Percentiles rank a stretch among this genome's conserved stretches.
phyloP scores from a whole-genome alignment of 2,888 invertebrate genomes.

The Drosophila anomalata region DNA sequence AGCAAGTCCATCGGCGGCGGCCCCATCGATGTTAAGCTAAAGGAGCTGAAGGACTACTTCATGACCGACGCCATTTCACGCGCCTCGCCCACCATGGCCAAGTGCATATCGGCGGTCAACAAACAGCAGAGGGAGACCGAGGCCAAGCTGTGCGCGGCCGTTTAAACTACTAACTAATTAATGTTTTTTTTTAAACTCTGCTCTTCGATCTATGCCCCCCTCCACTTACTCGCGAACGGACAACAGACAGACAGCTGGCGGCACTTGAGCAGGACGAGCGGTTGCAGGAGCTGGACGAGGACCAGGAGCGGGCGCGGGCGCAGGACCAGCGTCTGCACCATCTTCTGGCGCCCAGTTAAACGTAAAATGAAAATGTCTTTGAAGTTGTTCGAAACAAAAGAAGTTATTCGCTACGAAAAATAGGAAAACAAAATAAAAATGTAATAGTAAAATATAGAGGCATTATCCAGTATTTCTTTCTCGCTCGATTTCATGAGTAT shows the following conservation, averaged over 20 bases:
- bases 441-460: conserved; percentile 57
- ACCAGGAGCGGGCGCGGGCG: conserved; percentile 17
- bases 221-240: conserved; percentile 4
- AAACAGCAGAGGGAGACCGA: conserved; percentile 84
- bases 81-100: conserved; percentile 99
- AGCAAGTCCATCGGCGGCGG: conserved; percentile 85
- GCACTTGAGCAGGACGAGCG: conserved; percentile 24
- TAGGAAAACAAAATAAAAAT: conserved; percentile 68
- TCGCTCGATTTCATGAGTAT: not conserved
- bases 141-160: conserved; percentile 68
- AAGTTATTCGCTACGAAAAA: conserved; percentile 59
- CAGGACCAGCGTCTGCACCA: conserved; percentile 16
- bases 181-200: conserved; percentile 56
- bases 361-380: conserved; percentile 57
- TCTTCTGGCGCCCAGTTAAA: conserved; percentile 26
- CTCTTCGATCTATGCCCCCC: conserved; percentile 41
- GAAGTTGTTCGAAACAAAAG: conserved; percentile 63
- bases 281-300: conserved; percentile 19
- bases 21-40: conserved; percentile 89
- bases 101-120: conserved; percentile 95
- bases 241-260: conserved; percentile 19
- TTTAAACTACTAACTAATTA: conserved; percentile 69
- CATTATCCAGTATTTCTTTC: not conserved
- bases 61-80: conserved; percentile 99
- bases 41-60: conserved; percentile 92